Percentiles rank a stretch among this genome's conserved stretches.
phyloP scores from a whole-genome alignment of 1,140 invertebrate species.

The Euwallacea fornicatus region DNA sequence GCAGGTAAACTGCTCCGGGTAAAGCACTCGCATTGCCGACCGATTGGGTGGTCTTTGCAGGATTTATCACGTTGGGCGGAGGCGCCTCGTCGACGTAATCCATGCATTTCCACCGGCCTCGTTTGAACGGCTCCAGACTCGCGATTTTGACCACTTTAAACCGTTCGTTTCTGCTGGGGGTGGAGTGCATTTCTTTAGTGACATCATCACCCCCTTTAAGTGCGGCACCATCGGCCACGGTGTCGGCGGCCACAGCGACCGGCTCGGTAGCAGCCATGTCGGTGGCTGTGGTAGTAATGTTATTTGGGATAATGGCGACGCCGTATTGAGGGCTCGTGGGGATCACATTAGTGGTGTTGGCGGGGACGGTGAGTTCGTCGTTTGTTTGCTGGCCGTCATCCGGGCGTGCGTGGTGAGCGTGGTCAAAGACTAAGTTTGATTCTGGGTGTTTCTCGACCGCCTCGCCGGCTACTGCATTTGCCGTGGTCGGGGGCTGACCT shows the following conservation, averaged over 20 bases:
- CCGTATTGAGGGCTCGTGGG: constrained; percentile 54
- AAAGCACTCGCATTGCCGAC: constrained; percentile 37
- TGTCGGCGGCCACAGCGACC: constrained; percentile 37
- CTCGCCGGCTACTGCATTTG: constrained; percentile 47
- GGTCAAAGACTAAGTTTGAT: constrained; percentile 10
- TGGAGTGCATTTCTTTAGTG: constrained; percentile 49
- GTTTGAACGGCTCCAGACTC: constrained; percentile 90
- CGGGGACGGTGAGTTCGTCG: constrained; percentile 36
- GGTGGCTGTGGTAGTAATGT: constrained; percentile 32
- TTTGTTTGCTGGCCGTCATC: constrained; percentile 34
- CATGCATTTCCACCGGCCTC: constrained; percentile 95
- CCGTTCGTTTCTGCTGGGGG: constrained; percentile 69
- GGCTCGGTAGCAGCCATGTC: constrained; percentile 41
- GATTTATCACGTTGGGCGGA: constrained; percentile 41
- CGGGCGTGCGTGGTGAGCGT: constrained; percentile 26
- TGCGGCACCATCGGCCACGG: constrained; percentile 29
- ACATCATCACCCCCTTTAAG: constrained; percentile 38
- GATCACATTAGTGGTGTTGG: constrained; percentile 50
- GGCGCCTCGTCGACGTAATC: constrained; percentile 79
- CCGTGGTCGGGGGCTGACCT: constrained; percentile 53
- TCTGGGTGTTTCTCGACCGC: constrained; percentile 39
- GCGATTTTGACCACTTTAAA: constrained; percentile 98
- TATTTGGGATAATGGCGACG: constrained; percentile 49
- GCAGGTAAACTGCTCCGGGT: constrained; percentile 45
- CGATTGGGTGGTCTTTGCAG: constrained; percentile 37